Evolutionary conservation across 64 coral and sea anemone species (phyloP).

Genomic region (Acropora yongei): DNA sequence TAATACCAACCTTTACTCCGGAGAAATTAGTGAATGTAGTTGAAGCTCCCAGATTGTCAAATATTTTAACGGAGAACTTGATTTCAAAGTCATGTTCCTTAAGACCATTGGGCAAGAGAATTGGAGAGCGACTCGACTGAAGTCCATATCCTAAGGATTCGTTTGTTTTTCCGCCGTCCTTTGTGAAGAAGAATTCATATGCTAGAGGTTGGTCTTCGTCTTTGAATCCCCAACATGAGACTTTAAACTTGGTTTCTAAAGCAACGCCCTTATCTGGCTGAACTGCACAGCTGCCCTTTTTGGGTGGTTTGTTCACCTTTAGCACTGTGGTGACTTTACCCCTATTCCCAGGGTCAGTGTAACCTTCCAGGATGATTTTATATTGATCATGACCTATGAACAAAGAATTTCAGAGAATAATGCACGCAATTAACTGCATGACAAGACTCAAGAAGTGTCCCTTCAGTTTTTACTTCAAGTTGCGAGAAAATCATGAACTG

Average conservation of each 20-base stretch:
- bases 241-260: background rate
- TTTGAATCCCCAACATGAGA: conserved; percentile 4
- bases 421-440: no score
- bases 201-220: conserved; percentile 17
- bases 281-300: background rate
- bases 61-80: background rate
- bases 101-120: background rate
- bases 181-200: conserved; percentile 23
- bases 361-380: background rate
- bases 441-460: no score
- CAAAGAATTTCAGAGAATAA: background rate
- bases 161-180: background rate
- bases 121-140: background rate
- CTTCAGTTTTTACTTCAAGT: no score
- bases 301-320: background rate
- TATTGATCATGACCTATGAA: background rate
- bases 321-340: background rate
- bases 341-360: background rate
- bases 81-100: background rate
- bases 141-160: background rate
- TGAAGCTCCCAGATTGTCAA: background rate
- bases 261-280: background rate
- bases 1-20: background rate
- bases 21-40: background rate
- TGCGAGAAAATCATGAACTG: no score